These are phyloP conservation scores for Hypanus sabinus DNA, from an alignment of 2,113 vertebrate genomes.

Conservation along the genomic window DNA sequence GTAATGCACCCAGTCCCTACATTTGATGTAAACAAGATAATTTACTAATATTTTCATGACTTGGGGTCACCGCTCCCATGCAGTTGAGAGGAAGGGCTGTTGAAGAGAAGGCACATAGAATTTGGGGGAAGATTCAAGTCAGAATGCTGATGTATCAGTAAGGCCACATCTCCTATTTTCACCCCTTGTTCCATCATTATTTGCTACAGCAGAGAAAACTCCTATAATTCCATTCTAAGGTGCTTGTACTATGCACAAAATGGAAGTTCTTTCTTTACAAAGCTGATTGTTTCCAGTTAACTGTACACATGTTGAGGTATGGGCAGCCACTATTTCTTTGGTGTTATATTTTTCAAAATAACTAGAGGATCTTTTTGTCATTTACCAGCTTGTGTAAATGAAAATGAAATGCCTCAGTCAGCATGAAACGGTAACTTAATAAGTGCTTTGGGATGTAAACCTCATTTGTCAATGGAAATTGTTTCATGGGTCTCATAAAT, in stretches of 20 bases:
- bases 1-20: too few relatives aligned
- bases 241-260: background rate
- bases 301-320: background rate
- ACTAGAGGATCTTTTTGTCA: slow-evolving; percentile 11
- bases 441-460: background rate
- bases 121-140: background rate
- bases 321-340: background rate
- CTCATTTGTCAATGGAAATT: slow-evolving; percentile 29
- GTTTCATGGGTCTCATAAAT: slow-evolving; percentile 23
- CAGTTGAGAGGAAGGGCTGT: background rate
- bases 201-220: background rate
- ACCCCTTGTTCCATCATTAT: background rate
- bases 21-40: too few relatives aligned
- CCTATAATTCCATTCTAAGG: background rate
- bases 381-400: slow-evolving; percentile 28
- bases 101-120: background rate
- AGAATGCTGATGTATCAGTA: background rate
- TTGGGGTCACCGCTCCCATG: too few relatives aligned
- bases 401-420: slow-evolving; percentile 33
- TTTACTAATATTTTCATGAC: too few relatives aligned
- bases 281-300: background rate
- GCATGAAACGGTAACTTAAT: slow-evolving; percentile 22
- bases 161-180: background rate
- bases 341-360: slow-evolving; percentile 19
- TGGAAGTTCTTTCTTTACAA: slow-evolving; percentile 8